Evolutionary conservation across 2,888 invertebrate genomes (phyloP).

Genomic region (Drosophila multiciliata): DNA sequence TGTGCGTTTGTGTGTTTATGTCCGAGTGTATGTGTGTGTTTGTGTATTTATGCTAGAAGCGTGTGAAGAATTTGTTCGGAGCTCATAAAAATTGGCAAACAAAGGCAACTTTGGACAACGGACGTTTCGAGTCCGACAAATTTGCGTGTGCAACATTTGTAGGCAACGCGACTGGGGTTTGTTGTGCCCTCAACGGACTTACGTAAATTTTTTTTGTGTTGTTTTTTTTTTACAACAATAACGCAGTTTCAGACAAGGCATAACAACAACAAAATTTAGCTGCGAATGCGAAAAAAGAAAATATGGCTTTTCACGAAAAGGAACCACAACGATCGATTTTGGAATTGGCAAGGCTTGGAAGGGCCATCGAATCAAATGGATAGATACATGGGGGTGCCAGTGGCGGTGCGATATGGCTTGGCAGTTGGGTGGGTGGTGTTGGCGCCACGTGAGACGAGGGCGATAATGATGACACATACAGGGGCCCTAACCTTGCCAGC

Average conservation of each 20-base stretch:
- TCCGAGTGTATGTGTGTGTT: neutral
- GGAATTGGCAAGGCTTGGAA: slow-evolving; percentile 70
- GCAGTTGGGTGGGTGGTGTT: neutral
- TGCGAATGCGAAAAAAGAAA: slow-evolving; percentile 35
- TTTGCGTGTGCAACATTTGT: slow-evolving; percentile 69
- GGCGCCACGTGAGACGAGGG: slow-evolving; percentile 57
- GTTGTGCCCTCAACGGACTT: neutral
- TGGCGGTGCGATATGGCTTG: neutral
- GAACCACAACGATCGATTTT: slow-evolving; percentile 76
- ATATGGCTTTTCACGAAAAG: slow-evolving; percentile 67
- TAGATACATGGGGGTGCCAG: neutral
- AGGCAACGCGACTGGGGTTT: slow-evolving; percentile 23
- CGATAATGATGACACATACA: slow-evolving; percentile 75
- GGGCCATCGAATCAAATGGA: slow-evolving; percentile 23
- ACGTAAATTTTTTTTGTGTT: slow-evolving; percentile 8
- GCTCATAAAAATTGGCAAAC: slow-evolving; percentile 78
- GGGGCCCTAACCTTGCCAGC: slow-evolving; percentile 51
- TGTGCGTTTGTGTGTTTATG: slow-evolving; percentile 6
- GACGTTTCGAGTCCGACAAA: slow-evolving; percentile 38
- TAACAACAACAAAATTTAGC: slow-evolving; percentile 26
- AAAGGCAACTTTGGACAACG: slow-evolving; percentile 65
- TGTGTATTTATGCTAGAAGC: slow-evolving; percentile 36
- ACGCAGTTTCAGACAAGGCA: slow-evolving; percentile 55
- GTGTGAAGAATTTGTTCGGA: slow-evolving; percentile 50
- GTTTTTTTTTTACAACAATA: slow-evolving; percentile 57